Base-by-base conservation (phyloP, 2,888 invertebrate species). In the Rotaria socialis region DNA sequence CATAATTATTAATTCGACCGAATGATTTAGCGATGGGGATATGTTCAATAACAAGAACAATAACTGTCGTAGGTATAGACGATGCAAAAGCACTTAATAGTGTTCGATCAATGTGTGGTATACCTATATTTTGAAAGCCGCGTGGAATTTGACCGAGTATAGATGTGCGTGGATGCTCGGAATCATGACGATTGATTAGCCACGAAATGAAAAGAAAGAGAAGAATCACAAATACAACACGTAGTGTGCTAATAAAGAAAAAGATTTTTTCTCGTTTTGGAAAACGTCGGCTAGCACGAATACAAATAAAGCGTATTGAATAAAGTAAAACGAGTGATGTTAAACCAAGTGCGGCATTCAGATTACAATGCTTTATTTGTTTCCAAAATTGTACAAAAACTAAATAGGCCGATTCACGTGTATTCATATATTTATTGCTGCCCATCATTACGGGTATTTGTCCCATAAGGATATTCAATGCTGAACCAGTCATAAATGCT, bases 401-500 rank as follows among this genome's bases (percentile, higher is more conserved):
- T 16, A 80, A 41, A 47, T 35, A 80, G 1, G 80, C n/a, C 41
- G 47, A 58, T 43, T 41, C 27, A 55, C 75, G 41, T 43, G 52
- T 56, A 55, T 47, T n/a, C 3, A 84, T 47, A 10, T 22, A 27
- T 55, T 52, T 52, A n/a, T 50, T 55, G 16, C 24, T 84, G 16
- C 52, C 55, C 41, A 84, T 52, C 11, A 84, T 22, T 35, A 7
- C 27, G 27, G 84, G 55, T 27, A 91, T 88, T 88, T 91, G 90
- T 22, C 90, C 90, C 85, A 89, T 88, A 22, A 89, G 90, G 35
- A 91, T 91, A 7, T 90, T 90, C 47, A 91, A 89, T 85, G 91
- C 90, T 14, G 91, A 91, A 58, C 91, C 90, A n/a, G 90, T 90
- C 0, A 91, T 91, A 88, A 91, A 91, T 52, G 90, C 90, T 88